Base-by-base conservation (phyloP, 2,113 vertebrate species). In the Ctenomys sociabilis region DNA sequence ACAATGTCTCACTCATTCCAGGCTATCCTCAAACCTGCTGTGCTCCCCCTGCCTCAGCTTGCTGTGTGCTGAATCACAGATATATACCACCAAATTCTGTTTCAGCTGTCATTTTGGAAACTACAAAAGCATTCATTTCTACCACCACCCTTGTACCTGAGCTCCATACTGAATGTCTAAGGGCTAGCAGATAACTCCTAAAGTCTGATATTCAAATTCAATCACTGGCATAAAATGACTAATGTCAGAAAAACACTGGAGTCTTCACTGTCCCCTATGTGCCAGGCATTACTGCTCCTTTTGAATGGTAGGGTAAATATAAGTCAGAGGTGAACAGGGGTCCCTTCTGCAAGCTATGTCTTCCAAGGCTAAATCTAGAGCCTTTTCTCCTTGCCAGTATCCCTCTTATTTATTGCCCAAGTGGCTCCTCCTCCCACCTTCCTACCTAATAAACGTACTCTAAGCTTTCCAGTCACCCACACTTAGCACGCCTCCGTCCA, bases 51-150 rank as follows among this genome's bases (percentile, higher is more conserved):
- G 75, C 43, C 75, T 49, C 75, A 17, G 75, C 28, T 16, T 78
- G 26, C 43, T 30, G 75, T 32, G 28, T 49, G 43, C 75, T 32
- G 26, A 11, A 78, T 45, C 30, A 49, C 43, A 49, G 43, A 14
- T 9, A 7, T 49, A 7, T 14, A 19, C 14, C 43, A 3, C 43
- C 13, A 49, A 6, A 28, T 43, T 45, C 73, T 28, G 40, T 14
- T 88, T 89, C 70, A 75, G 13, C 7, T 72, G 64, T 93, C 83
- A 75, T 13, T 89, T n/a, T 35, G 35, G 91, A 86, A 95, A 89
- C 54, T 61, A 61, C 3, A 89, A 52, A 88, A 86, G 83, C 26
- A 90, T 32, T 93, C 30, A 7, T 64, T 45, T 85, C 89, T 78
- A 93, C 37, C 17, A 61, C 24, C 4, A 49, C 16, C 85, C 19